Conservation (phyloP, 2,888 invertebrate genomes). For the Hipparchia semele region DNA sequence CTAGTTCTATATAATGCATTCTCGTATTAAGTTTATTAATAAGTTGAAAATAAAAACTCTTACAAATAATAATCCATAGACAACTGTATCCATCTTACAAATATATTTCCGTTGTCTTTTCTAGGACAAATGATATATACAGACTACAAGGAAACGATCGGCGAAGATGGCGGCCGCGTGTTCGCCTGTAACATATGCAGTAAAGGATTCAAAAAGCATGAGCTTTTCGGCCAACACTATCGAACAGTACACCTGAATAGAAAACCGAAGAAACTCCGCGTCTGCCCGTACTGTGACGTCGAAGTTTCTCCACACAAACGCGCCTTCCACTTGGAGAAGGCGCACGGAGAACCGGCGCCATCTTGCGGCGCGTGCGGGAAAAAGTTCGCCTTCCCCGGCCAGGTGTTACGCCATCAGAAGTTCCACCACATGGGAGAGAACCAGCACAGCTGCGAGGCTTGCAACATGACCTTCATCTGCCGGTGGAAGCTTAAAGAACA, state of each 20-base stretch:
- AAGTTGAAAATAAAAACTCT: too few species aligned
- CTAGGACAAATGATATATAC: not conserved
- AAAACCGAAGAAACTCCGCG: constrained; percentile 47
- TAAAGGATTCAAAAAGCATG: constrained; percentile 49
- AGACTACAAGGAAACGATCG: constrained; percentile 23
- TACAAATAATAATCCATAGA: too few species aligned
- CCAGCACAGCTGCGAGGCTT: constrained; percentile 43
- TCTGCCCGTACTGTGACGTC: constrained; percentile 54
- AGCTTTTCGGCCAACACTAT: constrained; percentile 55
- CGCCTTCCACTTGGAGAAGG: constrained; percentile 52
- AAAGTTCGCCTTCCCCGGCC: constrained; percentile 53
- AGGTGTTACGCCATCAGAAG: constrained; percentile 54
- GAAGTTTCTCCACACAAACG: constrained; percentile 50
- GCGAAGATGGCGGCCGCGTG: constrained; percentile 32
- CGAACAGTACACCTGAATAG: constrained; percentile 55
- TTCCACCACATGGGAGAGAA: constrained; percentile 60
- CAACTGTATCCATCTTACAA: too few species aligned
- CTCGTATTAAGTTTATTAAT: too few species aligned
- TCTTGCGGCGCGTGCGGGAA: constrained; percentile 56
- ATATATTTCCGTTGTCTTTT: not conserved
- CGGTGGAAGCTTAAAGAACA: not conserved
- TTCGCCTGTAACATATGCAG: constrained; percentile 52
- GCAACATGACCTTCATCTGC: not conserved
- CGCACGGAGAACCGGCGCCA: constrained; percentile 53
- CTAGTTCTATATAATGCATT: too few species aligned